These are phyloP conservation scores for Andricus grossulariae DNA, from an alignment of 1,140 invertebrate genomes.

Conservation along the genomic window DNA sequence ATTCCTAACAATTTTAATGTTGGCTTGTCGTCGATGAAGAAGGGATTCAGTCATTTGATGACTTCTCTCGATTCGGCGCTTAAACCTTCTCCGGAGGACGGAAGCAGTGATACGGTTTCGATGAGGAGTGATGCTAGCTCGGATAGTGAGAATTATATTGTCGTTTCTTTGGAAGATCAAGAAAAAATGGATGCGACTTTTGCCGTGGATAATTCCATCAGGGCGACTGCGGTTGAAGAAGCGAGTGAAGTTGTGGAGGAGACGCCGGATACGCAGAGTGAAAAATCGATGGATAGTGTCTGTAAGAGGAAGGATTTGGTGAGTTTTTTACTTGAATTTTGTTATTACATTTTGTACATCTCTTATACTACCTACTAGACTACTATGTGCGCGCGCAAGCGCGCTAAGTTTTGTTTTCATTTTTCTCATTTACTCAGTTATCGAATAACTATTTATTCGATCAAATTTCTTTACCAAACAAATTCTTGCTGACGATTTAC, in stretches of 20 bases:
- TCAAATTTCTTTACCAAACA: too few species aligned
- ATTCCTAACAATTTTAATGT: conserved; percentile 74
- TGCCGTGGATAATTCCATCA: conserved; percentile 69
- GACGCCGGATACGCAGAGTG: conserved; percentile 83
- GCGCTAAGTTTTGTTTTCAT: too few species aligned
- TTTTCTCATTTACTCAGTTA: too few species aligned
- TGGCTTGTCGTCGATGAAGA: conserved; percentile 85
- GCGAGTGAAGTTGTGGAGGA: conserved; percentile 92
- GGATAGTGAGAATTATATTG: conserved; percentile 86
- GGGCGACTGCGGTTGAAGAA: conserved; percentile 81
- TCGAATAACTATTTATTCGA: too few species aligned
- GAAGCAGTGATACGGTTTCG: conserved; percentile 81
- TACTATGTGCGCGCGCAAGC: too few species aligned
- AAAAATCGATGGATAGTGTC: conserved; percentile 86
- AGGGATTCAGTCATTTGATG: conserved; percentile 86
- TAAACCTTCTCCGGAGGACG: conserved; percentile 82
- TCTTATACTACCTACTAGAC: too few species aligned
- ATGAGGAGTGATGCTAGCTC: conserved; percentile 87
- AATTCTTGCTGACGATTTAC: too few species aligned
- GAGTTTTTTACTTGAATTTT: conserved; percentile 57
- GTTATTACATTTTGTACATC: too few species aligned
- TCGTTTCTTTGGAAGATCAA: conserved; percentile 79
- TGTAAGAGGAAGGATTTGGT: conserved; percentile 87
- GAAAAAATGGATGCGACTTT: conserved; percentile 80
- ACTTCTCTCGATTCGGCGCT: conserved; percentile 88